Percentiles rank a stretch among this genome's conserved stretches.
Conservation (phyloP, 23 tunicate genomes). For the Pegea sp. region DNA sequence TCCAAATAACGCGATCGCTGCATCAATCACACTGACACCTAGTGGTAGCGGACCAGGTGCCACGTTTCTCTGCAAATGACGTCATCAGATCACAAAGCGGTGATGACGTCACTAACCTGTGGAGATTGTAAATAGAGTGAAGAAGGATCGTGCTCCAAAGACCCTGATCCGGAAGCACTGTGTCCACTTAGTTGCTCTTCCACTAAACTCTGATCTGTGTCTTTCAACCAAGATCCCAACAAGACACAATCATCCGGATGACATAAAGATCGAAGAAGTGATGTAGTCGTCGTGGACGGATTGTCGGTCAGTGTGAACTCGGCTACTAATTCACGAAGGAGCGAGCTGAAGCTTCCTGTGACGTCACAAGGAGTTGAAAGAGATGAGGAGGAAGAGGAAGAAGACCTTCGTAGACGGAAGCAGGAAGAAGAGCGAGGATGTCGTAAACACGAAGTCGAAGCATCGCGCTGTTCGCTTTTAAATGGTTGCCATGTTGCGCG, state of each 20-base stretch:
- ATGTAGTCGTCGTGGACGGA: slow-evolving; percentile 67
- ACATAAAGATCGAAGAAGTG: slow-evolving; percentile 58
- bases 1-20: slow-evolving; percentile 78
- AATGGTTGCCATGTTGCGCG: slow-evolving; percentile 56
- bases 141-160: slow-evolving; percentile 76
- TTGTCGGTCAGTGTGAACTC: slow-evolving; percentile 91
- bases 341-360: slow-evolving; percentile 67
- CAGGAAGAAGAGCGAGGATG: slow-evolving; percentile 67
- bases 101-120: slow-evolving; percentile 13
- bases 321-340: slow-evolving; percentile 72
- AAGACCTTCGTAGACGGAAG: slow-evolving; percentile 68
- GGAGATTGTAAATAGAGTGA: slow-evolving; percentile 45
- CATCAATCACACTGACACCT: slow-evolving; percentile 81
- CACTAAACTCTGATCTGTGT: slow-evolving; percentile 76
- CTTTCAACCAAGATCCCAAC: slow-evolving; percentile 63
- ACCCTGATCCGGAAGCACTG: slow-evolving; percentile 57
- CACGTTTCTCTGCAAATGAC: slow-evolving; percentile 19
- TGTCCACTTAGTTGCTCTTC: slow-evolving; percentile 64
- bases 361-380: background rate
- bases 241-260: slow-evolving; percentile 56
- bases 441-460: slow-evolving; percentile 65
- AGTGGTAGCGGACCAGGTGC: slow-evolving; percentile 93
- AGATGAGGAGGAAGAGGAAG: background rate
- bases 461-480: slow-evolving; percentile 90
- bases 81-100: background rate